phyloP scores from a whole-genome alignment of 2,113 vertebrate genomes.

The Amphilophus citrinellus region DNA sequence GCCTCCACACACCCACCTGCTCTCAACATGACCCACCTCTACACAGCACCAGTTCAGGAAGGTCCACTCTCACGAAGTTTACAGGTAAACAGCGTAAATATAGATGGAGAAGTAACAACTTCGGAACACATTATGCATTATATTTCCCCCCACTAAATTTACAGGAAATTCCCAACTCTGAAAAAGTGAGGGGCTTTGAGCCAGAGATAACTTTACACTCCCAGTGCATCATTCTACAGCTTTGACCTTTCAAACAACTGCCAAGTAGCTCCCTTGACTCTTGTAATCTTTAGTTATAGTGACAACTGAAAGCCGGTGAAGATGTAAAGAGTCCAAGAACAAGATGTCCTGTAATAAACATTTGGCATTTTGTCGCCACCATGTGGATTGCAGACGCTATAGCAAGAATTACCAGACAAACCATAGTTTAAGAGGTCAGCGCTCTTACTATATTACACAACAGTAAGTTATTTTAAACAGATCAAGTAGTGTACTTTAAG shows the following conservation, averaged over 20 bases:
- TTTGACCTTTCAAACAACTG: conserved; percentile 27
- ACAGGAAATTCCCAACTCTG: background rate
- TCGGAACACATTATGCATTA: background rate
- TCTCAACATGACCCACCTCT: conserved; percentile 20
- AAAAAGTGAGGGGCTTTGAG: background rate
- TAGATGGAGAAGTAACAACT: background rate
- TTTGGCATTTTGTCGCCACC: conserved; percentile 52
- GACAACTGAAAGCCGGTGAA: conserved; percentile 15
- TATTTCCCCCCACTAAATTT: background rate
- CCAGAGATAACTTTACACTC: background rate
- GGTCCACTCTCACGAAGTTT: background rate
- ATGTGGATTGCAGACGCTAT: conserved; percentile 10
- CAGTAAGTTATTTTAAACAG: conserved; percentile 41
- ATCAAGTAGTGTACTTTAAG: conserved; percentile 8
- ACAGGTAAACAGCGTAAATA: background rate
- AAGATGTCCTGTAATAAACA: conserved; percentile 2
- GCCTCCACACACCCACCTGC: conserved; percentile 67
- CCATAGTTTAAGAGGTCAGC: background rate
- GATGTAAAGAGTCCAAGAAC: conserved; percentile 8
- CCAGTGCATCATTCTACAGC: background rate
- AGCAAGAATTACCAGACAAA: background rate
- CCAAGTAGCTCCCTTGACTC: background rate
- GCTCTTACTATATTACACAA: conserved; percentile 31
- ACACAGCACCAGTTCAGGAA: conserved; percentile 5
- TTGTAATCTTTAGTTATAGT: conserved; percentile 5